Evolutionary conservation across 2,113 vertebrate genomes (phyloP), one percentile per base, ranked within the genome.

Genomic region (Prunella himalayana): DNA sequence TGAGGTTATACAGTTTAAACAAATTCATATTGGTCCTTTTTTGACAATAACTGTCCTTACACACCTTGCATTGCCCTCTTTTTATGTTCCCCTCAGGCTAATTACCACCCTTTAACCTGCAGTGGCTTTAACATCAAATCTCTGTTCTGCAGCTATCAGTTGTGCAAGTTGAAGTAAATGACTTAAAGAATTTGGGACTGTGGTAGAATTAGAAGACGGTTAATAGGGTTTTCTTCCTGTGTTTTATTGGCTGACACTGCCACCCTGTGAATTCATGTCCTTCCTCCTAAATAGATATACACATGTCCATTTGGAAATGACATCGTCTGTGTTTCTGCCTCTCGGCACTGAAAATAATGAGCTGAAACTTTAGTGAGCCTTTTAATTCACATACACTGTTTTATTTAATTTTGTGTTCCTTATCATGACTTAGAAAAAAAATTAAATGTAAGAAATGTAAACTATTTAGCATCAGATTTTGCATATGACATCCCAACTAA

Each of bases 401-500:
- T 65, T 56, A 51, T 85, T 90, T 86, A 9, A 47, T 70, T 85
- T 88, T 5, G 20, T 73, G 39, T 60, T 80, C 50, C 31, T 7
- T 66, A 77, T 17, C 33, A 51, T 73, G 35, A 70, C 39, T 81
- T 83, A 70, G 20, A 11, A 73, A 71, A 77, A 54, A 44, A 72
- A 60, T 5, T 11, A 82, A 45, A 50, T 54, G 27, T n/a, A 85
- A 86, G 54, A 85, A 95, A 92, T 50, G 17, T 25, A 83, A 69
- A 90, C 25, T 65, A 77, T 63, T 90, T 77, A 70, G 37, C 54
- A 59, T 65, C 50, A 77, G 37, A 82, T 90, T 96, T 86, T 80
- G 56, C 75, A 53, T 88, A 77, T 61, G 49, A 82, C 90, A 95
- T 78, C 82, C 47, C 71, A 95, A 66, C 88, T 90, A 95, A 94